A percentile compares a stretch with the other conserved stretches of the same genome.
phyloP scores from a whole-genome alignment of 53 echinoderm and acorn worm species.

The Stichopus horrens region DNA sequence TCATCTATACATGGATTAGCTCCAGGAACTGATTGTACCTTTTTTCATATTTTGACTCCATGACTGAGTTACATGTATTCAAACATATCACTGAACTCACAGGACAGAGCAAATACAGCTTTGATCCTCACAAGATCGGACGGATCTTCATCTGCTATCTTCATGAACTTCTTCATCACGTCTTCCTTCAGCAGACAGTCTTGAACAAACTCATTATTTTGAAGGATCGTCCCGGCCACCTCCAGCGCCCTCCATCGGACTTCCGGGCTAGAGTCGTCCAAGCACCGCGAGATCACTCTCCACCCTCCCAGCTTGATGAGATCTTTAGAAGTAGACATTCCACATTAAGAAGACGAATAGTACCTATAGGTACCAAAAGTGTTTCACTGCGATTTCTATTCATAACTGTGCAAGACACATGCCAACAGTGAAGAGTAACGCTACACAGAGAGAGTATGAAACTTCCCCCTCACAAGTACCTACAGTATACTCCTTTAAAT shows the following conservation, averaged over 20 bases:
- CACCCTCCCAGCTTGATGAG: constrained; percentile 84
- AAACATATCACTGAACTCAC: constrained; percentile 58
- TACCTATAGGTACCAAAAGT: too few species aligned
- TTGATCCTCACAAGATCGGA: constrained; percentile 74
- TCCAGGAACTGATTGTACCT: background rate
- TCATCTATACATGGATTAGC: background rate
- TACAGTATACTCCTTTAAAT: too few species aligned
- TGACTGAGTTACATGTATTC: background rate
- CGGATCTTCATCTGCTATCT: constrained; percentile 67
- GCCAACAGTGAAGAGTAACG: too few species aligned
- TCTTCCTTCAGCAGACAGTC: constrained; percentile 60
- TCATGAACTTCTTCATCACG: constrained; percentile 58
- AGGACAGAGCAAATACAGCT: constrained; percentile 93
- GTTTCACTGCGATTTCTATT: too few species aligned
- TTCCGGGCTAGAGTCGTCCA: constrained; percentile 76
- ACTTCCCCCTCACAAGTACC: too few species aligned
- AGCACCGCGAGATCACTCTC: constrained; percentile 56
- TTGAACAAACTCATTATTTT: constrained; percentile 84
- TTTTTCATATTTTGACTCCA: background rate
- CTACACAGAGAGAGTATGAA: too few species aligned
- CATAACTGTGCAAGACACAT: too few species aligned
- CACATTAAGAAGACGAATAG: too few species aligned
- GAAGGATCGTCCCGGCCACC: constrained; percentile 71
- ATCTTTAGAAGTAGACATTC: constrained; percentile 48
- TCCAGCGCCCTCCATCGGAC: constrained; percentile 90